Percentiles rank a stretch among this genome's conserved stretches.
Evolutionary conservation across 2,888 invertebrate species (phyloP).

Genomic region (Diarsia mendica): DNA sequence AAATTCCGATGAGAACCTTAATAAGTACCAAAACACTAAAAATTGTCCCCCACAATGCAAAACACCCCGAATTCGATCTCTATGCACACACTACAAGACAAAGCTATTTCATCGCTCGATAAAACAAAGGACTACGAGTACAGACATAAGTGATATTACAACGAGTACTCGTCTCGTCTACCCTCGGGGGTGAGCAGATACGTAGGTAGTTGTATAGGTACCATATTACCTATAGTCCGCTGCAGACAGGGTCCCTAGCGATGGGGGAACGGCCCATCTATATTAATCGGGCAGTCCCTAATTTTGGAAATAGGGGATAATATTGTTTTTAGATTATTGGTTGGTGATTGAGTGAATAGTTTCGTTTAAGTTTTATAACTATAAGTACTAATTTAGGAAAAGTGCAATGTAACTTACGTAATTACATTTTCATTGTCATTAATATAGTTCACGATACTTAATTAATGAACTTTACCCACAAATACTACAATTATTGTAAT

Average conservation of each 20-base stretch:
- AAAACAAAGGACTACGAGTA: conserved; percentile 41
- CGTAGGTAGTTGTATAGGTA: conserved; percentile 20
- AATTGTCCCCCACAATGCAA: neutral
- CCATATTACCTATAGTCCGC: conserved; percentile 22
- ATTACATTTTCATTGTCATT: neutral
- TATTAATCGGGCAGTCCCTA: conserved; percentile 41
- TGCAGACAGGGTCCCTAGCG: conserved; percentile 52
- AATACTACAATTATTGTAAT: neutral
- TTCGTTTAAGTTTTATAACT: too few relatives aligned
- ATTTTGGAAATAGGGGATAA: conserved; percentile 17
- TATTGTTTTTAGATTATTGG: conserved; percentile 10
- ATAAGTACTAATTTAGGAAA: neutral
- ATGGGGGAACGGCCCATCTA: conserved; percentile 36
- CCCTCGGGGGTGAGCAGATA: conserved; percentile 42
- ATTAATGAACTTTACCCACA: neutral
- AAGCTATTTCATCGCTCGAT: conserved; percentile 38
- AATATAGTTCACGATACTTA: neutral
- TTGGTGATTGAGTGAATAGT: neutral
- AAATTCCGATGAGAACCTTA: neutral
- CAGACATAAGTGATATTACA: conserved; percentile 34
- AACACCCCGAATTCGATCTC: conserved; percentile 19
- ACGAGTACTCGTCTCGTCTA: conserved; percentile 50
- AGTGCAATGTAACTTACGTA: neutral
- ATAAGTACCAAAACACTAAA: neutral
- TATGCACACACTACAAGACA: conserved; percentile 27